Conservation (phyloP, 2,888 invertebrate genomes). For the Hydroisotoma schaefferi region DNA sequence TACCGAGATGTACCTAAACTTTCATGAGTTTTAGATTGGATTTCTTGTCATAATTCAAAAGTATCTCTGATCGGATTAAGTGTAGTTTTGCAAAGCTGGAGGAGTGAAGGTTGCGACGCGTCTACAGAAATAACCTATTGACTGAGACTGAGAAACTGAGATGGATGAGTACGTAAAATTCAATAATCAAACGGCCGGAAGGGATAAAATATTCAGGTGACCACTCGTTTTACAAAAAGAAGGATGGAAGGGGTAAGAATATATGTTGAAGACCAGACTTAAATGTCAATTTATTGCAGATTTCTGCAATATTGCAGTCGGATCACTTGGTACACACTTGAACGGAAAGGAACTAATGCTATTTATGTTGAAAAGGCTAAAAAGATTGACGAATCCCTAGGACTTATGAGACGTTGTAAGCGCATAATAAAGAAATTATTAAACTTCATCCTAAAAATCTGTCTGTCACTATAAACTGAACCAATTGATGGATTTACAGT, state of each 20-base stretch:
- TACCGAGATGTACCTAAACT: too few relatives aligned
- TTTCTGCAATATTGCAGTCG: slow-evolving; percentile 77
- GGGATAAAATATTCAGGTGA: slow-evolving; percentile 47
- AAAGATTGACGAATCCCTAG: slow-evolving; percentile 74
- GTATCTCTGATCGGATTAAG: too few relatives aligned
- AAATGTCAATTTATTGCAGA: slow-evolving; percentile 56
- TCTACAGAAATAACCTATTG: too few relatives aligned
- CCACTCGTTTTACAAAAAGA: neutral
- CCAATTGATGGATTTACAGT: slow-evolving; percentile 58
- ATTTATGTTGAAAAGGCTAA: slow-evolving; percentile 70
- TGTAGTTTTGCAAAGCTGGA: too few relatives aligned
- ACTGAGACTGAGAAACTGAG: too few relatives aligned
- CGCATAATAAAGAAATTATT: slow-evolving; percentile 24
- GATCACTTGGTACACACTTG: slow-evolving; percentile 72
- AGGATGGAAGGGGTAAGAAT: neutral
- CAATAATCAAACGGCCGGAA: slow-evolving; percentile 46
- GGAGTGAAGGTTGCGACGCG: too few relatives aligned
- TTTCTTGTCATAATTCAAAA: too few relatives aligned
- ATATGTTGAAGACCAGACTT: neutral
- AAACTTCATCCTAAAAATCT: neutral
- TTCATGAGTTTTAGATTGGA: too few relatives aligned
- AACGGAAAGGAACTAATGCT: slow-evolving; percentile 61
- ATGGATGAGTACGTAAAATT: slow-evolving; percentile 47
- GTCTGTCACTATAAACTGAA: neutral
- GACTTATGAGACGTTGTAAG: slow-evolving; percentile 81